Evolutionary conservation across 1,140 invertebrate genomes (phyloP).

Genomic region (Lucilia sericata): DNA sequence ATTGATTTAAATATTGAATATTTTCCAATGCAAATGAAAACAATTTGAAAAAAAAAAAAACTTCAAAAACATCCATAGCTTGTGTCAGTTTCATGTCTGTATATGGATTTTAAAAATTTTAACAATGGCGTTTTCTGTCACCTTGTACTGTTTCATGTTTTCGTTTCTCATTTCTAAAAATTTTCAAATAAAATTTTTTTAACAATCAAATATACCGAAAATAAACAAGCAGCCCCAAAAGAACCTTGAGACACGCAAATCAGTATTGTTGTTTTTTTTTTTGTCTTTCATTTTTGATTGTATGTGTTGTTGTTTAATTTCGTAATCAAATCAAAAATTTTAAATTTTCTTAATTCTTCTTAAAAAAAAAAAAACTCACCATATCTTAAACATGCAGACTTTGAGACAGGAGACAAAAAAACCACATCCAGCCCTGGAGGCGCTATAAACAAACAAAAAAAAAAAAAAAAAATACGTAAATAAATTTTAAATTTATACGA

Average conservation of each 20-base stretch:
- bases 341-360: too few species aligned
- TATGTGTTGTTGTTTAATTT: background rate
- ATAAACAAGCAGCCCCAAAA: background rate
- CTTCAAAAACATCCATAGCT: too few species aligned
- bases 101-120: background rate
- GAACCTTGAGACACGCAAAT: conserved; percentile 41
- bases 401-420: background rate
- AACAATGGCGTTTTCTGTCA: conserved; percentile 4
- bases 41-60: too few species aligned
- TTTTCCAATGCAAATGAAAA: too few species aligned
- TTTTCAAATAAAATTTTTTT: background rate
- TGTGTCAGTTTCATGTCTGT: too few species aligned
- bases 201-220: background rate
- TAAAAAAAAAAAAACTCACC: background rate
- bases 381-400: background rate
- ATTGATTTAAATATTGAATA: background rate
- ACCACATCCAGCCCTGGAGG: background rate
- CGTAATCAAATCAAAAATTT: conserved; percentile 12
- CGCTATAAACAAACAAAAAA: background rate
- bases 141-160: conserved; percentile 34
- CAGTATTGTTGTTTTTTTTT: background rate
- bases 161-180: background rate
- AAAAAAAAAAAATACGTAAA: background rate
- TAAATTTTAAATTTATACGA: too few species aligned
- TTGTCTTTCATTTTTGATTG: too few species aligned